phyloP scores from a whole-genome alignment of 2,113 vertebrate species.

The Zosterops hypoxanthus region DNA sequence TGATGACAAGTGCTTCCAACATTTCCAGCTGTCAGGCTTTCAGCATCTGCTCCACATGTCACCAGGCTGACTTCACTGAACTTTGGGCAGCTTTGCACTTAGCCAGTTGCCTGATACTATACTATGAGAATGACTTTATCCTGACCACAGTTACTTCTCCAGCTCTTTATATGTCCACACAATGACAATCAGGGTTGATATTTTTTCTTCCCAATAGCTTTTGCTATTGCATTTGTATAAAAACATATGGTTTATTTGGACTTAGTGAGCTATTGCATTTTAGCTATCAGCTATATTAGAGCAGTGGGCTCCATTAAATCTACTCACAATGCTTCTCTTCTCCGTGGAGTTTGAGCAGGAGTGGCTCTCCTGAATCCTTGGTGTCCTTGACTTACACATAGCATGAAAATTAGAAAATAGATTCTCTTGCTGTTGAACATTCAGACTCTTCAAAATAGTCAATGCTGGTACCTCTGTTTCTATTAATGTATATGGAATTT shows the following conservation, averaged over 20 bases:
- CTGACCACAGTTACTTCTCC: neutral
- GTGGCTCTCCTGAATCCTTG: neutral
- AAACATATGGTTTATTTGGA: neutral
- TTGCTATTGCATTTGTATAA: neutral
- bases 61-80: slow-evolving; percentile 2
- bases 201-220: neutral
- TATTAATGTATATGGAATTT: neutral
- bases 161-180: neutral
- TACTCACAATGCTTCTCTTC: neutral
- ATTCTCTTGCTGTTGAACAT: neutral
- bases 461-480: neutral
- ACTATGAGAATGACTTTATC: neutral
- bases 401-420: neutral
- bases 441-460: neutral
- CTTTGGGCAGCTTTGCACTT: neutral
- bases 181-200: neutral
- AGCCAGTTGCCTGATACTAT: neutral
- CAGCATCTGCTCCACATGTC: slow-evolving; percentile 39
- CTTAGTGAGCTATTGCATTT: neutral
- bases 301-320: neutral
- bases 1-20: slow-evolving; percentile 50
- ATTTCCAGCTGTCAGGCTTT: slow-evolving; percentile 52
- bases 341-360: neutral
- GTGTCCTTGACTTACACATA: neutral
- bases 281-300: neutral